These are phyloP conservation scores for crab-eating macaque (Macaca fascicularis) DNA, from an alignment of 2,113 vertebrate species.

Conservation along the genomic window DNA sequence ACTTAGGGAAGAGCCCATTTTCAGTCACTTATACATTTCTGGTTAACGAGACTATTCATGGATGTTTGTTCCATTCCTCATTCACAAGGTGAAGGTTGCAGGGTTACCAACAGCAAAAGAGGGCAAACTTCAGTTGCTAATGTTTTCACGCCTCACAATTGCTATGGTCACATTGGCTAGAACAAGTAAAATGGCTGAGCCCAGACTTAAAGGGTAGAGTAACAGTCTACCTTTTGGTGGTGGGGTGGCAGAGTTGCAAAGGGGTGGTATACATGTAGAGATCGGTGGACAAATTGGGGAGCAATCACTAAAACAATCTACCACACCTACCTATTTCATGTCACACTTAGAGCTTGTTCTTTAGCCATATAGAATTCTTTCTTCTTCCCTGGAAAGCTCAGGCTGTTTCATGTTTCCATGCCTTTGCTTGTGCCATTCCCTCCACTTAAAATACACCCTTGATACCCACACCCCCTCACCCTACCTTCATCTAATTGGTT, in stretches of 20 bases:
- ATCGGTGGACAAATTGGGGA: neutral
- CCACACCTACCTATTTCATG: neutral
- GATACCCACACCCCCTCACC: neutral
- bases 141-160: neutral
- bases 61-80: neutral
- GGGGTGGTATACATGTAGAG: neutral
- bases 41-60: conserved; percentile 32
- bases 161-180: neutral
- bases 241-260: neutral
- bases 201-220: conserved; percentile 9
- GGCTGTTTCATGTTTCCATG: neutral
- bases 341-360: conserved; percentile 12
- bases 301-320: neutral
- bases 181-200: conserved; percentile 13
- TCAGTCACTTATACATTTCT: conserved; percentile 6
- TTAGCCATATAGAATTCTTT: neutral
- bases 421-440: neutral
- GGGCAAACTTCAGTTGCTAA: neutral
- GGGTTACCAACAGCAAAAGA: conserved; percentile 8
- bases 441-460: neutral
- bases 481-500: neutral
- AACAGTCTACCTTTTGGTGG: neutral
- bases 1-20: conserved; percentile 4
- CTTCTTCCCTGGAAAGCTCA: neutral
- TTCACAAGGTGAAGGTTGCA: neutral